Base-by-base conservation (phyloP, 2,888 invertebrate genomes). In the Parasteatoda lunata region DNA sequence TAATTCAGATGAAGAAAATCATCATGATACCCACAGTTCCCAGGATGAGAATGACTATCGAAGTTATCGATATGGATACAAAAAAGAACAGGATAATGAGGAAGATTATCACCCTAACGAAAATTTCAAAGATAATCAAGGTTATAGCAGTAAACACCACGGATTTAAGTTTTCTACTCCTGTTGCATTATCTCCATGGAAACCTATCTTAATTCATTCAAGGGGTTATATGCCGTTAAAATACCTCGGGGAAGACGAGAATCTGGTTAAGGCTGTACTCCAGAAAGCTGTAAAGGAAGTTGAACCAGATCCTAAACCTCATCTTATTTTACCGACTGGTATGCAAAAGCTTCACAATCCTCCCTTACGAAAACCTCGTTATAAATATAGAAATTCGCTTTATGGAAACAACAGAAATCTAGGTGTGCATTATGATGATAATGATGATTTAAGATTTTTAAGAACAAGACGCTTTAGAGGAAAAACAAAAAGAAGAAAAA, bases 321-420 rank as follows among this genome's bases (percentile, higher is more conserved):
- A 71, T 51, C 47, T 76, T 0, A 85, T 71, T n/a, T 71, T 77
- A 30, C 80, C 80, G 3, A 48, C 66, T 54, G 77, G 85, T 4
- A 81, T 86, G 30, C 75, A 77, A 49, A 54, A 71, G 13, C 83
- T 84, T 11, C 83, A 84, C 66, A 84, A 84, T 77, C 83, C 77
- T 9, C 83, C 71, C 66, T 8, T 84, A 30, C 77, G 66, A 15
- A 4, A 5, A 9, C 83, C 83, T 15, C 15, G 5, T n/a, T 9
- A 7, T 11, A 76, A 52, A 11, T 13, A 68, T 15, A 51, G 30
- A 5, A 65, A 9, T 5, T 73, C 13, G 11, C 9, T 30, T 9
- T 64, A 76, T 8, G n/a, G 51, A 4, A 51, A 72, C 30, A 30
- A 3, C 0, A 6, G 30, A 3, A 9, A 68, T 48, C 48, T 13